phyloP scores from a whole-genome alignment of 2,888 invertebrate species.

The Eurytoma adleriae region DNA sequence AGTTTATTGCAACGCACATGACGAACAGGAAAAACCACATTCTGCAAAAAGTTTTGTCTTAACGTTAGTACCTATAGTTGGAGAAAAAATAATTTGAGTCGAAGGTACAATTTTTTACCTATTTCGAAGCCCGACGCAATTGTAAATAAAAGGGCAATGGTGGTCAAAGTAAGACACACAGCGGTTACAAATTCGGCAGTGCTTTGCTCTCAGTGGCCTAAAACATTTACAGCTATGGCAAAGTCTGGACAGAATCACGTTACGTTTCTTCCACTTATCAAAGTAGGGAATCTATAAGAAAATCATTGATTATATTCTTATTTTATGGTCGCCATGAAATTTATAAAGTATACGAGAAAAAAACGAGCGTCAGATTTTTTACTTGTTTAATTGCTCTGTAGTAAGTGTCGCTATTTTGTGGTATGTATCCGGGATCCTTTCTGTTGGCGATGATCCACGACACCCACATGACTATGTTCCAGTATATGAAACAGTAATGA shows the following conservation, averaged over 20 bases:
- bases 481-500: conserved; percentile 93
- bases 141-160: conserved; percentile 96
- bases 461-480: conserved; percentile 95
- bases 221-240: conserved; percentile 95
- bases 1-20: conserved; percentile 91
- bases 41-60: conserved; percentile 75
- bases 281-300: conserved; percentile 86
- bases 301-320: not conserved
- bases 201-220: conserved; percentile 91
- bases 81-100: not conserved
- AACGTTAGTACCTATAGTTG: not conserved
- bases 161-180: conserved; percentile 95
- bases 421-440: conserved; percentile 92
- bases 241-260: conserved; percentile 86
- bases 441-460: conserved; percentile 94
- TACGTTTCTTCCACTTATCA: conserved; percentile 94
- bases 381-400: conserved; percentile 91
- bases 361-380: not conserved
- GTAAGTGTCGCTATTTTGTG: conserved; percentile 92
- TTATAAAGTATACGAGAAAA: no score
- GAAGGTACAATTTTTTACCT: conserved; percentile 74
- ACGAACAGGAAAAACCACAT: conserved; percentile 96
- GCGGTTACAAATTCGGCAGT: conserved; percentile 93
- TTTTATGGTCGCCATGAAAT: not conserved
- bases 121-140: conserved; percentile 94